These are phyloP conservation scores for Formicarius rufipectus DNA, from an alignment of 2,113 vertebrate genomes.

Conservation along the genomic window DNA sequence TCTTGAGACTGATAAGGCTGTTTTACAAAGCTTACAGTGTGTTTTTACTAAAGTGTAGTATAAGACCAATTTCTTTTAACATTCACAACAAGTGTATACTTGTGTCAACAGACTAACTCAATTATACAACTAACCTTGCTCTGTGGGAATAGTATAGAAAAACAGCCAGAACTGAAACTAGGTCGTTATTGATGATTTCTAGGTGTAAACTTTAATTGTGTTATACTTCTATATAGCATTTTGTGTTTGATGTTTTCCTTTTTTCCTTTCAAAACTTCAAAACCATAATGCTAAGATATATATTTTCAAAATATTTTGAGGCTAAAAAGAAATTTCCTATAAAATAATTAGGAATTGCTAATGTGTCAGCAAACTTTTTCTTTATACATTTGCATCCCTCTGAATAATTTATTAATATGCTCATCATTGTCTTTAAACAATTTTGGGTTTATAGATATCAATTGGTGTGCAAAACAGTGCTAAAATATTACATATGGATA, in stretches of 20 bases:
- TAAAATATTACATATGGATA: conserved; percentile 16
- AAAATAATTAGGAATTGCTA: neutral
- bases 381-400: neutral
- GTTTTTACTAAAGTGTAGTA: neutral
- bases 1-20: neutral
- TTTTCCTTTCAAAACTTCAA: neutral
- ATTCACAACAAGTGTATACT: neutral
- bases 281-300: neutral
- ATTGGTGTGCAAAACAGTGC: neutral
- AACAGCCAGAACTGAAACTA: neutral
- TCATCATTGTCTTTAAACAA: neutral
- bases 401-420: neutral
- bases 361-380: neutral
- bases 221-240: neutral
- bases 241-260: neutral
- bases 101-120: neutral
- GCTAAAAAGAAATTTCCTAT: neutral
- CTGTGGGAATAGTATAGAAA: neutral
- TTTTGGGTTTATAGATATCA: neutral
- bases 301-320: neutral
- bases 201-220: neutral
- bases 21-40: neutral
- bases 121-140: neutral
- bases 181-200: neutral
- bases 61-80: neutral